These are phyloP conservation scores for Tryphoninae sp. DNA, from an alignment of 2,888 invertebrate genomes.

Conservation along the genomic window DNA sequence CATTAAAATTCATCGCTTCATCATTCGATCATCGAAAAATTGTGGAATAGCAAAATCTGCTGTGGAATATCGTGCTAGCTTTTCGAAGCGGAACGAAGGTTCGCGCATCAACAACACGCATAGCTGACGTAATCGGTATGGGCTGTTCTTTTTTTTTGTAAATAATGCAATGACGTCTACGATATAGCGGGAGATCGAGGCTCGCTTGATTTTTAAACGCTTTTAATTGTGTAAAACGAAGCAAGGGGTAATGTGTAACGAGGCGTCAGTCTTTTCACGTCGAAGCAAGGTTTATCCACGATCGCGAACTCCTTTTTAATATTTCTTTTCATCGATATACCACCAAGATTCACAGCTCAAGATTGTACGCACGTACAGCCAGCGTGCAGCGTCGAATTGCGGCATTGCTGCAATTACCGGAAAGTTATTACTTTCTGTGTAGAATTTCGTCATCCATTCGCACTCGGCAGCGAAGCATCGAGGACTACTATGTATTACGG, in stretches of 20 bases:
- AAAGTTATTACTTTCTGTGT: conserved; percentile 65
- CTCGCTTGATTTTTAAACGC: background rate
- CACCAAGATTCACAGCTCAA: conserved; percentile 37
- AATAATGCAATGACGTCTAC: conserved; percentile 6
- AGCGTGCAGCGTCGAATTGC: conserved; percentile 58
- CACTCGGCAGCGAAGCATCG: conserved; percentile 9
- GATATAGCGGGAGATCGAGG: background rate
- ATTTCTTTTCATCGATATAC: conserved; percentile 40
- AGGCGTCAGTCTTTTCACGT: conserved; percentile 23
- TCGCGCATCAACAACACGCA: background rate
- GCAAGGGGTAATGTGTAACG: background rate
- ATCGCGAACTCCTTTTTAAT: conserved; percentile 29
- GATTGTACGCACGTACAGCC: conserved; percentile 44
- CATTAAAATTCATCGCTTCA: too few relatives aligned
- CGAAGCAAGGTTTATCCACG: conserved; percentile 41
- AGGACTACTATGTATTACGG: too few relatives aligned
- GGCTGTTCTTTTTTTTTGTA: background rate
- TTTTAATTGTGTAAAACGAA: background rate
- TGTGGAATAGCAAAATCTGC: too few relatives aligned
- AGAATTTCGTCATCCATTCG: conserved; percentile 61
- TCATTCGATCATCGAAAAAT: too few relatives aligned
- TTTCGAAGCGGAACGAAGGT: conserved; percentile 24
- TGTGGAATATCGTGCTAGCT: background rate
- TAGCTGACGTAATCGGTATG: background rate
- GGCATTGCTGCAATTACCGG: conserved; percentile 60